Evolutionary conservation across 37 sponge, comb jelly and placozoan species (phyloP).

Genomic region (Eunapius fragilis): DNA sequence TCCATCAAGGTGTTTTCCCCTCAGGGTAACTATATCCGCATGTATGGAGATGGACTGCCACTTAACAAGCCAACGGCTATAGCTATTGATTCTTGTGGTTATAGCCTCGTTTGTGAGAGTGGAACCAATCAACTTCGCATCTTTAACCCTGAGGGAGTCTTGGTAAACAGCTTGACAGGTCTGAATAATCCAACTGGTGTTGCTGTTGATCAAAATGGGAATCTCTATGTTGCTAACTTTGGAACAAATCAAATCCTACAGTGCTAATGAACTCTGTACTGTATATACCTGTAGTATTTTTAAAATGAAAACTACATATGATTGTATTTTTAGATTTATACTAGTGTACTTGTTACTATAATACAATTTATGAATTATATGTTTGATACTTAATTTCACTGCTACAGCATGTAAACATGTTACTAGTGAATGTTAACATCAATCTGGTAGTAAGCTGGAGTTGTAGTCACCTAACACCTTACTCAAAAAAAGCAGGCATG

Average conservation of each 20-base stretch:
- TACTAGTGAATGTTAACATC: no score
- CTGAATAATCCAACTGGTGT: neutral
- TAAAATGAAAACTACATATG: no score
- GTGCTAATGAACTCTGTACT: no score
- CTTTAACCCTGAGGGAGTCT: neutral
- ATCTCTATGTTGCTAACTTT: neutral
- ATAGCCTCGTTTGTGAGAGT: neutral
- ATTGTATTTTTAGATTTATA: no score
- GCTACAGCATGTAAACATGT: no score
- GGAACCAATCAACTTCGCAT: neutral
- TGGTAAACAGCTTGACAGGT: neutral
- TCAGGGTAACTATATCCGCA: neutral
- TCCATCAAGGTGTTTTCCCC: neutral
- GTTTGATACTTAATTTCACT: no score
- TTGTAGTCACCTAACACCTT: no score
- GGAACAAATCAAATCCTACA: neutral
- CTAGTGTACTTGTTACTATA: no score
- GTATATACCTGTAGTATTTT: no score
- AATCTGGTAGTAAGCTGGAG: no score
- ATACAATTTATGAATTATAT: no score
- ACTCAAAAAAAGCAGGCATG: no score
- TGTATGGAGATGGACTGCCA: neutral
- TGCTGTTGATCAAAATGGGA: neutral
- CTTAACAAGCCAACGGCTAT: neutral
- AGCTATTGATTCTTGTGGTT: neutral